A percentile compares a stretch with the other conserved stretches of the same genome.
Evolutionary conservation across 2,797 vertebrate genomes (phyloP).

Genomic region (Cyprinella venusta): DNA sequence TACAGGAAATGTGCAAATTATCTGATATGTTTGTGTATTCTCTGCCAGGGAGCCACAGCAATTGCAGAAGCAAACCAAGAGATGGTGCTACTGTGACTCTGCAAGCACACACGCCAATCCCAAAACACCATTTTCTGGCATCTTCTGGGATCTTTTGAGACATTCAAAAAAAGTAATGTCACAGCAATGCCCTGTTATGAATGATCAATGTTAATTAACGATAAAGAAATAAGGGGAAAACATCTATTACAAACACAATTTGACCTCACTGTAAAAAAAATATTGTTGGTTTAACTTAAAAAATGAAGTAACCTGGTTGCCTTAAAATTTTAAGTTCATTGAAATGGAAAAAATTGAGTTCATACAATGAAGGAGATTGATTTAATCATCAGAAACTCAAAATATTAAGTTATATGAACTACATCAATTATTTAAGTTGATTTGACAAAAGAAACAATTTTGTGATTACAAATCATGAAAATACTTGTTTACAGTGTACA

Average conservation of each 20-base stretch:
- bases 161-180: background rate
- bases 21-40: background rate
- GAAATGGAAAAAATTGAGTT: too few relatives aligned
- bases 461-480: too few relatives aligned
- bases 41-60: background rate
- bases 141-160: background rate
- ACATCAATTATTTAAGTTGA: too few relatives aligned
- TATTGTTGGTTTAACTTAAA: too few relatives aligned
- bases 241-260: background rate
- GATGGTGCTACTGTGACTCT: conserved; percentile 44
- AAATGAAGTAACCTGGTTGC: too few relatives aligned
- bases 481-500: too few relatives aligned
- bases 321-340: too few relatives aligned
- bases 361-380: too few relatives aligned
- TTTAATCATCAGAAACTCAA: too few relatives aligned
- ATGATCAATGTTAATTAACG: background rate
- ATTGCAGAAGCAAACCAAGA: conserved; percentile 37
- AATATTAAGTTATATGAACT: too few relatives aligned
- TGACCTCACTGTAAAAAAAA: background rate
- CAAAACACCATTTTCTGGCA: background rate
- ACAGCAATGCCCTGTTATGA: background rate
- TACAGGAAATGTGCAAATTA: background rate
- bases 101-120: background rate
- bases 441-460: too few relatives aligned
- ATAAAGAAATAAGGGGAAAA: background rate